Base-by-base conservation (phyloP, 2,113 vertebrate species). In the Callopanchax toddi region DNA sequence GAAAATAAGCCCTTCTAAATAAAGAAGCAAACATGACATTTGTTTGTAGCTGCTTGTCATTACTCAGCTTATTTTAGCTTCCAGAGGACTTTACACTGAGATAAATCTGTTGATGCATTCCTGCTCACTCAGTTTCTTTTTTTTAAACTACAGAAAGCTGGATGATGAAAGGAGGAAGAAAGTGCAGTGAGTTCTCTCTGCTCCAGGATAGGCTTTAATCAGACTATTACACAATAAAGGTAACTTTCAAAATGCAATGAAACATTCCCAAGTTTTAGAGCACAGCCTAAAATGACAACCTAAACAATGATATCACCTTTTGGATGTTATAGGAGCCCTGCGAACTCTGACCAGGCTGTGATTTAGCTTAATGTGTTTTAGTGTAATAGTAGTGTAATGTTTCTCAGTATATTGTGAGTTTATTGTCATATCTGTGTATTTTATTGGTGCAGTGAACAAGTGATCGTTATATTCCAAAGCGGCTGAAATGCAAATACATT, bases 121-220 rank as follows among this genome's bases (percentile, higher is more conserved):
- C 56, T 60, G 4, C 12, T 55, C 39, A 61, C 11, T 56, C 34
- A 10, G 16, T 1, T 46, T 20, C 10, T 46, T 49, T 39, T 42
- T 50, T 34, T 67, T 6, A 42, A 2, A 26, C 74, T 53, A 5
- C 66, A 86, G 79, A 84, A 36, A 64, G 59, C 56, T 36, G 71
- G 44, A 18, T 50, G 57, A 80, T 86, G 83, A 79, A 37, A 61
- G 59, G 61, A 79, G 78, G 70, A 68, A 62, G 76, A 72, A 64
- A 3, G 62, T 54, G 76, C 11, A 71, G 52, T 11, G 46, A 56
- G 32, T 63, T 18, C 50, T 60, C 56, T 17, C 56, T 75, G 71
- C 12, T 18, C 60, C 43, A 12, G 44, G 54, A 58, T 1, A 57
- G 56, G 11, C 71, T 73, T 70, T 86, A 79, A 79, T 63, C 39